Evolutionary conservation across 2,113 vertebrate genomes (phyloP), one percentile per base, ranked within the genome.

Genomic region (Murina feae): DNA sequence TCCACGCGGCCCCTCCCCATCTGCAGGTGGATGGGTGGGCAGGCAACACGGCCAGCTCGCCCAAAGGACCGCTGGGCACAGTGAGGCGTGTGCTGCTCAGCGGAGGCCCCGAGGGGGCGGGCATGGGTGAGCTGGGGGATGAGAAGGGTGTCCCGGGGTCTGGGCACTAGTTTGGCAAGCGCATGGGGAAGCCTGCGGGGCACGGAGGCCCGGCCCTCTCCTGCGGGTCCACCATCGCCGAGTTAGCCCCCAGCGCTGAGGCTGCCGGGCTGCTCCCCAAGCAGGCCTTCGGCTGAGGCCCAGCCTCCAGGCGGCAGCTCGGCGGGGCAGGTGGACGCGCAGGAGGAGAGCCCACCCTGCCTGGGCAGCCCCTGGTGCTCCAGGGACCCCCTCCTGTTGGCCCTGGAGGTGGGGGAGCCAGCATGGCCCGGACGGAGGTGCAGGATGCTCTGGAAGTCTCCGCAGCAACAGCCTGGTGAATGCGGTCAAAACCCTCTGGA

Each of bases 381-480:
- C 0, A 1, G 39, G 35, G 6, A 3, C 42, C 53, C 35, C 18
- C 28, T 11, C 51, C 47, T 14, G 5, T 2, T 1, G 35, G 53
- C 74, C 23, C 18, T 4, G 1, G 2, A 4, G 55, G 69, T 7
- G 9, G 49, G 37, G 30, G 12, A 55, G n/a, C 53, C 12, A 8
- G 65, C 17, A 3, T 3, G 25, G 30, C 66, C 13, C 37, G 60
- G 66, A 16, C 4, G 30, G 65, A 55, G 94, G 90, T 20, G 16
- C 85, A 89, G 93, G 85, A 95, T 53, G 81, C 60, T 95, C 91
- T 96, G 97, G 98, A 98, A 98, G 97, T 96, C 97, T 55, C 96
- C 71, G 42, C 97, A 90, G 95, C 95, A 93, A 97, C 96, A 96
- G 98, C 97, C 98, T 95, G 92, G 85, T 75, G 98, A 96, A 98